phyloP scores from a whole-genome alignment of 2,888 invertebrate genomes.

The Tricholauxania praeusta region DNA sequence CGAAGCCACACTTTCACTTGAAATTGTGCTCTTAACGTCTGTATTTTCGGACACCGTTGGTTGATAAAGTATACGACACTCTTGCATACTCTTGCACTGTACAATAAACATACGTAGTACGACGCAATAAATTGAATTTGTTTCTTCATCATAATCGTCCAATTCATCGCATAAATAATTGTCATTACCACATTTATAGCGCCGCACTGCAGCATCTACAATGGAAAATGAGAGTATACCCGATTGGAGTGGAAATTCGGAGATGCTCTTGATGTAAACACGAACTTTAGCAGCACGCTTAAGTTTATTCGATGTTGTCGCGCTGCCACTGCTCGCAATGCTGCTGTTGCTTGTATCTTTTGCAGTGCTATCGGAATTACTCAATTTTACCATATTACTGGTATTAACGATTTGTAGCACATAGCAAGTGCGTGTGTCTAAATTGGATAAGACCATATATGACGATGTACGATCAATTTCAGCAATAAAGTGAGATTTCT shows the following conservation, averaged over 20 bases:
- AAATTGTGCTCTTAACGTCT: constrained; percentile 56
- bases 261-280: constrained; percentile 80
- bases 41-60: constrained; percentile 65
- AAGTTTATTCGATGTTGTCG: constrained; percentile 9
- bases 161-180: constrained; percentile 71
- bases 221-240: constrained; percentile 92
- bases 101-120: constrained; percentile 79
- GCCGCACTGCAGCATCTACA: constrained; percentile 77
- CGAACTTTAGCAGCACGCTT: constrained; percentile 54
- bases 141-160: constrained; percentile 72
- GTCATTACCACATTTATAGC: constrained; percentile 69
- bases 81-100: constrained; percentile 90
- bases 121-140: constrained; percentile 70
- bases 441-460: constrained; percentile 89
- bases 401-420: constrained; percentile 80
- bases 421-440: constrained; percentile 85
- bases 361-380: constrained; percentile 27
- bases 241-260: constrained; percentile 88
- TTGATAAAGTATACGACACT: constrained; percentile 74
- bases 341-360: constrained; percentile 41
- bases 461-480: constrained; percentile 86
- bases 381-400: constrained; percentile 60
- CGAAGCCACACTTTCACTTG: constrained; percentile 44
- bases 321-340: constrained; percentile 29
- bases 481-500: constrained; percentile 69